Evolutionary conservation across 2,888 invertebrate genomes (phyloP), one percentile per base, ranked within the genome.

Genomic region (Priocnemis perturbator): DNA sequence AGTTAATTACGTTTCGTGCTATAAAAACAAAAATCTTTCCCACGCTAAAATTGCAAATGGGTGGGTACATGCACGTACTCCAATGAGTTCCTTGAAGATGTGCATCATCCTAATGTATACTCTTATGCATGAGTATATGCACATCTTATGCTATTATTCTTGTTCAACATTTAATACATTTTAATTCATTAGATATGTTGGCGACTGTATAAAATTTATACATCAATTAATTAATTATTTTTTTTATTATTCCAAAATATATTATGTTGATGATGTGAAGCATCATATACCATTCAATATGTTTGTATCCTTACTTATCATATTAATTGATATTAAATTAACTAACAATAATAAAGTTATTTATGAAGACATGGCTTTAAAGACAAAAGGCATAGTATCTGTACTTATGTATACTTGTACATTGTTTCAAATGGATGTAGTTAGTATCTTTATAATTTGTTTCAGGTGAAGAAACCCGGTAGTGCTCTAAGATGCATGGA

Each of bases 1-100:
- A 77, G 82, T 82, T 88, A 88, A 88, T 88, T 87, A 85, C 79
- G 70, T 77, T 76, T 83, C 78, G 69, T 69, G 64, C 30, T 45
- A 65, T 64, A 68, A 74, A 78, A 83, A 86, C 81, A 83, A 82
- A 81, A 82, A 81, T 64, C 69, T 73, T 88, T 88, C 88, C 82
- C 88, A 88, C 84, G 82, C 71, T 74, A 60, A 73, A 73, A 58
- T 47, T 63, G 75, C 60, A 57, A 50, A 50, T 50, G 17, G n/a
- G 50, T 50, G 14, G 37, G 7, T 37, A 11, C 70, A 58, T 17
- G 56, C 37, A 20, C 30, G 45, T 50, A 60, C 56, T 45, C 19
- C 30, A 20, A 11, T 23, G 11, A 60, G 37, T 30, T 57, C 23
- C 17, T 37, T 37, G 37, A 37, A 37, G 4, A 37, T 37, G 37